Percentiles rank a stretch among this genome's conserved stretches.
Conservation (phyloP, 1,140 invertebrate species). For the Amyelois transitella region DNA sequence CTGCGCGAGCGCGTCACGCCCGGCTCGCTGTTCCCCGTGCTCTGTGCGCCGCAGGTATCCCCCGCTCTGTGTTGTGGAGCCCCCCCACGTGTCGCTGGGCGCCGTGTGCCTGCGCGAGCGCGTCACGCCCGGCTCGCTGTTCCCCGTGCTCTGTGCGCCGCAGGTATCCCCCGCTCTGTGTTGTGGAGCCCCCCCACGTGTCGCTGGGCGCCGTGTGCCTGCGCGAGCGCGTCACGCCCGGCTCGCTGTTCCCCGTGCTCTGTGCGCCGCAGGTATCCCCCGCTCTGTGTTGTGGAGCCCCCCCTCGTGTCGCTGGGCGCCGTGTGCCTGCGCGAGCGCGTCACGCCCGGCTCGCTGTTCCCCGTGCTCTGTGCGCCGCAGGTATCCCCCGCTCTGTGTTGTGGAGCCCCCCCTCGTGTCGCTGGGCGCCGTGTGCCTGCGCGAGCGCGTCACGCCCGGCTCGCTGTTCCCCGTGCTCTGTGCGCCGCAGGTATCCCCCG, state of each 20-base stretch:
- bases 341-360: constrained; percentile 85
- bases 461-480: constrained; percentile 86
- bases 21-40: constrained; percentile 83
- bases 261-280: no score
- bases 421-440: constrained; percentile 85
- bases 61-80: no score
- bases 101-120: constrained; percentile 87
- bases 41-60: no score
- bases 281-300: no score
- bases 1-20: constrained; percentile 88
- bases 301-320: constrained; percentile 87
- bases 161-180: no score
- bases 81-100: constrained; percentile 86
- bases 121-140: constrained; percentile 84
- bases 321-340: constrained; percentile 85
- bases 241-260: constrained; percentile 85
- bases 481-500: no score
- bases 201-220: constrained; percentile 87
- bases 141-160: constrained; percentile 87
- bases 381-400: no score
- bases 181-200: no score
- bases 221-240: constrained; percentile 85
- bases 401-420: no score
- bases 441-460: constrained; percentile 86
- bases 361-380: no score